Evolutionary conservation across 1,140 invertebrate species (phyloP).

Genomic region (Eupristina koningsbergeri): DNA sequence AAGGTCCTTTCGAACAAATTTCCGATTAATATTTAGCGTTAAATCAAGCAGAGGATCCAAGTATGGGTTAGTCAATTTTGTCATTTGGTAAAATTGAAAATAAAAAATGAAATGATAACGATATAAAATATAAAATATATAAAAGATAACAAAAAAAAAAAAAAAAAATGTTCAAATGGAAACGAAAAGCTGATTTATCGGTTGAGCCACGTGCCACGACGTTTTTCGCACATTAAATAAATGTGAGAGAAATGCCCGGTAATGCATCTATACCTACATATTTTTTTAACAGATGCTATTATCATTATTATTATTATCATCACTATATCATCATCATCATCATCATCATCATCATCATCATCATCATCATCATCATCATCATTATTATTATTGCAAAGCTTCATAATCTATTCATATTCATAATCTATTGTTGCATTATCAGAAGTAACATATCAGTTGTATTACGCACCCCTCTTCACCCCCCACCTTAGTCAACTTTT

Average conservation of each 20-base stretch:
- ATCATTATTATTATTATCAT: conserved; percentile 65
- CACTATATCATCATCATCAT: too few species aligned
- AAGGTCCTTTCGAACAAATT: too few species aligned
- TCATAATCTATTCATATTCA: conserved; percentile 69
- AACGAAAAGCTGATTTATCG: conserved; percentile 51
- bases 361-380: too few species aligned
- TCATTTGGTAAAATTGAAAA: too few species aligned
- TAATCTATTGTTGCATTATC: conserved; percentile 64
- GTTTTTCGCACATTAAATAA: conserved; percentile 2
- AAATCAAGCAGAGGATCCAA: too few species aligned
- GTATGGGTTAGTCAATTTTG: too few species aligned
- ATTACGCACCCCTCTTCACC: conserved; percentile 55
- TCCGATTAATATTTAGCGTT: too few species aligned
- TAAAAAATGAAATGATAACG: too few species aligned
- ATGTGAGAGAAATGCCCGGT: conserved; percentile 18
- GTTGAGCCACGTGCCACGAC: conserved; percentile 63
- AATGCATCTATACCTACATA: conserved; percentile 11
- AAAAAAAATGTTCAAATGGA: conserved; percentile 58
- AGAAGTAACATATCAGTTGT: conserved; percentile 59
- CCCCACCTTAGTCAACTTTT: not conserved
- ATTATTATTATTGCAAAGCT: too few species aligned
- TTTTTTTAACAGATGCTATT: not conserved
- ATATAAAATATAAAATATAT: too few species aligned
- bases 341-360: too few species aligned
- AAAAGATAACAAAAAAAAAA: too few species aligned